Base-by-base conservation (phyloP, 2,888 invertebrate genomes). In the Machimus atricapillus region DNA sequence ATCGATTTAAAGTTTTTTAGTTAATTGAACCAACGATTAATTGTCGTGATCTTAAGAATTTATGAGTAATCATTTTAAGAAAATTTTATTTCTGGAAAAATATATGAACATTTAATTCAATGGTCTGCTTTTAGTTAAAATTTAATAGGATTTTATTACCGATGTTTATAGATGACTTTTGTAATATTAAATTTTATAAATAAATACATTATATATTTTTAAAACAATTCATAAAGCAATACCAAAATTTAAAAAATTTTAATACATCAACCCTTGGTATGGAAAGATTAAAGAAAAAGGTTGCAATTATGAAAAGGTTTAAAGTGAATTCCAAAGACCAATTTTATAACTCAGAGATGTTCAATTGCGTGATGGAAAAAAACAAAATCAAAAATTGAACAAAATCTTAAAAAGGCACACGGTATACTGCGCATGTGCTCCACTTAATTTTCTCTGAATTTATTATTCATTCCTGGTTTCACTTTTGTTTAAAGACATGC, bases 401-500 rank as follows among this genome's bases (percentile, higher is more conserved):
- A 40, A n/a, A 37, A 9, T 76, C 7, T n/a, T 76, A 37, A 37
- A 76, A 40, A 37, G 76, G 19, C 14, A 74, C 1, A 16, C 74
- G 14, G 34, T 6, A n/a, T n/a, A 66, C 40, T 1, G 40, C 76
- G 34, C 76, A 37, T 37, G 16, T 37, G 76, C 40, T 76, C 37
- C 19, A 43, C 27, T 79, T 79, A 40, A 37, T 79, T 79, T 79
- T 79, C 40, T 79, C 79, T 79, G 66, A 66, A 79, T 37, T 19
- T 79, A 79, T 27, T 81, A 79, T 27, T 81, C 27, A 56, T 66
- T 66, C 66, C 66, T 66, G 66, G 66, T 66, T 66, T 66, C 66
- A 66, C 66, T 66, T 66, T 66, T 66, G 23, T 66, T 66, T 66
- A 66, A 66, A 66, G 66, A 27, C 27, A 66, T 66, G 66, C 19